Evolutionary conservation across 1,140 invertebrate species (phyloP).

Genomic region (Glossosoma conforme): DNA sequence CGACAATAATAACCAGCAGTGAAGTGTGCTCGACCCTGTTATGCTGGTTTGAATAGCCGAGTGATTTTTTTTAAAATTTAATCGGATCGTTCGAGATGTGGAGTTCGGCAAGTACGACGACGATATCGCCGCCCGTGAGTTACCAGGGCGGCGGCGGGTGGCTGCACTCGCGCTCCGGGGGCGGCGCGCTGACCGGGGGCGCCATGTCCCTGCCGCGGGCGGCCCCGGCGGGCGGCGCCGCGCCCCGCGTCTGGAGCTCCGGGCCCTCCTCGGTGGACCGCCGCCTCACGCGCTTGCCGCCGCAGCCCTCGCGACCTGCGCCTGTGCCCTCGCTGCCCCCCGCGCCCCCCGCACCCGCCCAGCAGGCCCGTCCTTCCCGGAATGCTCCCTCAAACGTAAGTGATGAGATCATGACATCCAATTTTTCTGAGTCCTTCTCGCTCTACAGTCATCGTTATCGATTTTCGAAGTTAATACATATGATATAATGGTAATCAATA

Average conservation of each 20-base stretch:
- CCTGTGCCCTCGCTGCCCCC: constrained; percentile 37
- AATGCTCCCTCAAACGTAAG: constrained; percentile 25
- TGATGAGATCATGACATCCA: too few species aligned
- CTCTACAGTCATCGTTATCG: too few species aligned
- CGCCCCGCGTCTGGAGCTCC: constrained; percentile 23
- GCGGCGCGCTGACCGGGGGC: constrained; percentile 9
- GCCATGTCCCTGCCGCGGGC: constrained; percentile 29
- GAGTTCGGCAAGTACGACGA: constrained; percentile 38
- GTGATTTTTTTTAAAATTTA: too few species aligned
- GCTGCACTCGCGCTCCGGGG: constrained; percentile 7
- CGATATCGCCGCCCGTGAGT: constrained; percentile 36
- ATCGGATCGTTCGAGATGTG: too few species aligned
- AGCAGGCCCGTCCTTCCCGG: constrained; percentile 10
- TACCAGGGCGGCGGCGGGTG: constrained; percentile 5
- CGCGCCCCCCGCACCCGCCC: constrained; percentile 34
- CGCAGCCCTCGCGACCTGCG: constrained; percentile 45
- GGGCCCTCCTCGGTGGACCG: constrained; percentile 42
- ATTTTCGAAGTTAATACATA: too few species aligned
- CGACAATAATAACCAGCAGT: too few species aligned
- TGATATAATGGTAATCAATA: too few species aligned
- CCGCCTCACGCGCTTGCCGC: constrained; percentile 43
- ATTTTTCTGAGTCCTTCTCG: too few species aligned
- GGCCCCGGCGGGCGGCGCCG: constrained; percentile 9
- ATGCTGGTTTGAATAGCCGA: too few species aligned
- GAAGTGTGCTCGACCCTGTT: too few species aligned